Evolutionary conservation across 1,140 invertebrate genomes (phyloP).

Genomic region (Phthorimaea operculella): DNA sequence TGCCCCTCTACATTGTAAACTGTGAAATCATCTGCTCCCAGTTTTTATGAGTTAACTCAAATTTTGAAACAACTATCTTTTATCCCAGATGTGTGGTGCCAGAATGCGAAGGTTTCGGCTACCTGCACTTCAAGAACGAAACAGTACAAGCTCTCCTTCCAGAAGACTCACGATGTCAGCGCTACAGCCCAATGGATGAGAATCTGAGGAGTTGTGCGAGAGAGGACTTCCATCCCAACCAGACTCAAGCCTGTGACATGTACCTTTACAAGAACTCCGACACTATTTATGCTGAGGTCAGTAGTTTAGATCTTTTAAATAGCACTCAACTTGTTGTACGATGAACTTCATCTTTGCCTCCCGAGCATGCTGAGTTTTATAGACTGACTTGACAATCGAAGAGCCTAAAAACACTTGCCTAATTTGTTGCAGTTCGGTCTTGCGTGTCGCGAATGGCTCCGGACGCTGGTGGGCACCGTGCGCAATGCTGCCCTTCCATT

Average conservation of each 20-base stretch:
- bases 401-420: neutral
- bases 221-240: slow-evolving; percentile 35
- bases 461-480: slow-evolving; percentile 76
- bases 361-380: no score
- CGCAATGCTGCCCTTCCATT: slow-evolving; percentile 77
- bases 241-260: slow-evolving; percentile 42
- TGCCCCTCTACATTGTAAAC: no score
- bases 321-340: no score
- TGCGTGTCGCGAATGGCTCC: slow-evolving; percentile 71
- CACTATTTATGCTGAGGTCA: slow-evolving; percentile 61
- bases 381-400: no score
- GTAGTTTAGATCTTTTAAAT: no score
- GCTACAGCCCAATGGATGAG: slow-evolving; percentile 32
- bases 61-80: no score
- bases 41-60: no score
- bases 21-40: no score
- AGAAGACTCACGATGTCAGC: slow-evolving; percentile 36
- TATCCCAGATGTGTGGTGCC: slow-evolving; percentile 61
- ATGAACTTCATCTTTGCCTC: no score
- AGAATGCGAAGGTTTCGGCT: slow-evolving; percentile 56
- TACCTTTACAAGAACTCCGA: slow-evolving; percentile 64
- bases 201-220: slow-evolving; percentile 21
- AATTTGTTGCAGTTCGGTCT: slow-evolving; percentile 36
- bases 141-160: slow-evolving; percentile 39
- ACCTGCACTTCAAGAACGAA: slow-evolving; percentile 27